Evolutionary conservation across 2,113 vertebrate species (phyloP).

Genomic region (Stictonetta naevosa): DNA sequence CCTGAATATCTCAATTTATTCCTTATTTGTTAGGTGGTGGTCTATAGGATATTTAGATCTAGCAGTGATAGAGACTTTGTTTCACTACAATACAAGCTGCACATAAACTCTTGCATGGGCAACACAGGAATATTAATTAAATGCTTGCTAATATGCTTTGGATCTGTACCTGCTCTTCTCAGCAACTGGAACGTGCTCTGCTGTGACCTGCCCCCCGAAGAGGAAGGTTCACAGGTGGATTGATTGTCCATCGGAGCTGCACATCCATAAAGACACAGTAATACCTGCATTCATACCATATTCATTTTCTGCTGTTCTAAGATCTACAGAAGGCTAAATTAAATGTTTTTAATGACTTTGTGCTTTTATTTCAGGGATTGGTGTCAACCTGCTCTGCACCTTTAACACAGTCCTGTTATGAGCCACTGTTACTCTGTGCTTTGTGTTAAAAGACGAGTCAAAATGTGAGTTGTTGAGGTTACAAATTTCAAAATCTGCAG

Average conservation of each 20-base stretch:
- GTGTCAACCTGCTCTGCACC: background rate
- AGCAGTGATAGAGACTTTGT: background rate
- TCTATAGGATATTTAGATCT: background rate
- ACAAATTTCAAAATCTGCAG: accelerated
- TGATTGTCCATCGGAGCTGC: background rate
- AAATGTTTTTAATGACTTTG: background rate
- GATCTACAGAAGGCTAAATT: background rate
- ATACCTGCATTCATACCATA: background rate
- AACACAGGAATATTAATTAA: background rate
- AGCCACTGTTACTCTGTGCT: background rate
- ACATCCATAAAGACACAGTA: background rate
- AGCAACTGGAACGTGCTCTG: background rate
- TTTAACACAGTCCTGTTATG: background rate
- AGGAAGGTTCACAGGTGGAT: background rate
- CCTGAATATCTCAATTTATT: background rate
- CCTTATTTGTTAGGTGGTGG: background rate
- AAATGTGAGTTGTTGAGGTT: accelerated
- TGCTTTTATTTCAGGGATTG: background rate
- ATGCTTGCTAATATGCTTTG: background rate
- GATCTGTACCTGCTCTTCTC: background rate
- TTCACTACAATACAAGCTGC: background rate
- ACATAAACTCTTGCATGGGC: background rate
- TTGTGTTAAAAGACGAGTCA: background rate
- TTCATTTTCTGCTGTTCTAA: background rate
- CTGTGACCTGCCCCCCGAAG: background rate